Conservation (phyloP, 2,797 vertebrate genomes). For the Leptoclinus maculatus region DNA sequence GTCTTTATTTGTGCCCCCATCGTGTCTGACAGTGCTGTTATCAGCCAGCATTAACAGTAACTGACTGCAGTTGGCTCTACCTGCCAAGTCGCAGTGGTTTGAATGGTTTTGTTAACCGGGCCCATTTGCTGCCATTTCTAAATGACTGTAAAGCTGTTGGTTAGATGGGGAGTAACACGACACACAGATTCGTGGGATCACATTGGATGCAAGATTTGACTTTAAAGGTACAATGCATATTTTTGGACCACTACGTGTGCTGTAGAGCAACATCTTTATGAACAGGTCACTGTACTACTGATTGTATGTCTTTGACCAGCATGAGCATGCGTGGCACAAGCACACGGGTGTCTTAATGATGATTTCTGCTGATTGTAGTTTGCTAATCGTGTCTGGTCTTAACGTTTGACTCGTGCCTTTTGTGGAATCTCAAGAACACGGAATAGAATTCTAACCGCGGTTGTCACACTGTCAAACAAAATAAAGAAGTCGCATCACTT, state of each 20-base stretch:
- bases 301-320: neutral
- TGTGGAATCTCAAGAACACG: neutral
- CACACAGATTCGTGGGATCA: neutral
- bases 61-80: neutral
- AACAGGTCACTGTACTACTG: neutral
- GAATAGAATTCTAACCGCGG: neutral
- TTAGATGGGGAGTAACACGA: neutral
- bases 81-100: neutral
- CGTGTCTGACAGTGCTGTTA: too few species aligned
- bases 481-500: neutral
- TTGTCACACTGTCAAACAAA: neutral
- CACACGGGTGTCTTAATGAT: neutral
- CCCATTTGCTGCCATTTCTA: neutral
- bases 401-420: neutral
- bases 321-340: neutral
- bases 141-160: neutral
- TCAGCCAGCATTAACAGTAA: too few species aligned
- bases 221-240: too few species aligned
- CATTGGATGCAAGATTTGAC: too few species aligned
- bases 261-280: neutral
- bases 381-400: neutral
- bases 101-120: neutral
- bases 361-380: neutral
- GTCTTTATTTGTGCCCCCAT: too few species aligned
- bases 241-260: neutral